Conservation (phyloP, 2,797 vertebrate species). For the Coreius guichenoti region DNA sequence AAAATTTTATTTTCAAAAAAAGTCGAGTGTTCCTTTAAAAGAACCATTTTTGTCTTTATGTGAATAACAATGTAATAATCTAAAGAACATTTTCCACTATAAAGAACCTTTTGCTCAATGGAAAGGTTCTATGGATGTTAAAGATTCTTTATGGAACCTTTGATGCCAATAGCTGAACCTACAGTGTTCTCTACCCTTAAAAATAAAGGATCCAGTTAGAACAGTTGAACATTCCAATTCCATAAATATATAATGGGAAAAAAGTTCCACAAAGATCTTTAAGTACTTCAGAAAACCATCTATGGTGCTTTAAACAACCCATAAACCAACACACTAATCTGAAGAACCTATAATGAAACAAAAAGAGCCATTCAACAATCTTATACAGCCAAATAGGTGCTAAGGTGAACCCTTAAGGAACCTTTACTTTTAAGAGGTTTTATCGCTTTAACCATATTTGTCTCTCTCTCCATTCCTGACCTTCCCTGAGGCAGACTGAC, state of each 20-base stretch:
- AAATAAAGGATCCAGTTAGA: conserved; percentile 2
- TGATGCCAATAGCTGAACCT: too few species aligned
- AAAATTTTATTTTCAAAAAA: too few species aligned
- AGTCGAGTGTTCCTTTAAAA: too few species aligned
- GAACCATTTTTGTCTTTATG: too few species aligned
- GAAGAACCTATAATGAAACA: not conserved
- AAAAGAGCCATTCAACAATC: not conserved
- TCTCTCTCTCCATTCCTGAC: conserved; percentile 60
- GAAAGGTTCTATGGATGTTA: too few species aligned
- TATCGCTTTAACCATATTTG: conserved; percentile 25
- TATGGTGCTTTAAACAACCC: not conserved
- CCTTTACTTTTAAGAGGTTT: conserved; percentile 7
- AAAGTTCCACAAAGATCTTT: not conserved
- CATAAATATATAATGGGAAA: not conserved
- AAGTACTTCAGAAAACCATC: not conserved
- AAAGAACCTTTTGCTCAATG: too few species aligned
- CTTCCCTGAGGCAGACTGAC: conserved; percentile 66
- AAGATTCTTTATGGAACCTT: too few species aligned
- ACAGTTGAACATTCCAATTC: not conserved
- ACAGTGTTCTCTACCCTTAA: too few species aligned
- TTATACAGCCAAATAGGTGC: not conserved
- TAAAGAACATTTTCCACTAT: too few species aligned
- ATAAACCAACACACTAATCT: not conserved
- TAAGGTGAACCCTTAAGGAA: not conserved
- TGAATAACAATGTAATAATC: too few species aligned